Conservation (phyloP, 2,113 vertebrate species). For the Halichoerus grypus region DNA sequence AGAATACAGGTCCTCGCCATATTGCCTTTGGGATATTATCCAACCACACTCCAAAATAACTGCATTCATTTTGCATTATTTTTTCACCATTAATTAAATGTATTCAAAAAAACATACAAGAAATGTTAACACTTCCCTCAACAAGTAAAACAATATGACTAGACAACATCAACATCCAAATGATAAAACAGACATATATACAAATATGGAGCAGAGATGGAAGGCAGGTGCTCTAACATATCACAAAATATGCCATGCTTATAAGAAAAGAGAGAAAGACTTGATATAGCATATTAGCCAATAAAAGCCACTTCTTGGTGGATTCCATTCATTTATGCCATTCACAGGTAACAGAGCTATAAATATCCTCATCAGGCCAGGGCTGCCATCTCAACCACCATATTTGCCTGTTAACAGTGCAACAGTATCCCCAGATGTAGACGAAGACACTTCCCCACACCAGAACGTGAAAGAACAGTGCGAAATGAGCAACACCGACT, state of each 20-base stretch:
- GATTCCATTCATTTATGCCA: not conserved
- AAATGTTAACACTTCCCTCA: constrained; percentile 59
- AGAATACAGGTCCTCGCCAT: not conserved
- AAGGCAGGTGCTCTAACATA: not conserved
- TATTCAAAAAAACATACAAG: constrained; percentile 44
- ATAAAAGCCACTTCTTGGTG: not conserved
- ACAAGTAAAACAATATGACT: constrained; percentile 22
- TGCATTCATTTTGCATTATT: not conserved
- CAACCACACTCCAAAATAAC: not conserved
- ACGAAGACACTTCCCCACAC: not conserved
- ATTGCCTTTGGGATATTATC: not conserved
- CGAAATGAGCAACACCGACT: constrained; percentile 25
- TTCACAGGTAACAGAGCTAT: fast-evolving
- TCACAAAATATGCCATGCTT: not conserved
- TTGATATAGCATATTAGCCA: not conserved
- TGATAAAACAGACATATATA: not conserved
- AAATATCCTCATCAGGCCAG: not conserved
- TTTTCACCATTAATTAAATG: constrained; percentile 50
- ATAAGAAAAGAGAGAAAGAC: not conserved
- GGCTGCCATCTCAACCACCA: constrained; percentile 53
- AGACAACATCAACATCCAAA: constrained; percentile 58
- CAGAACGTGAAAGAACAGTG: not conserved
- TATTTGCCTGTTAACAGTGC: constrained; percentile 42
- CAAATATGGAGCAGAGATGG: constrained; percentile 70
- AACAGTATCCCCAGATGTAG: not conserved